phyloP scores from a whole-genome alignment of 92 coral and sea anemone genomes.

The Porites lobata region DNA sequence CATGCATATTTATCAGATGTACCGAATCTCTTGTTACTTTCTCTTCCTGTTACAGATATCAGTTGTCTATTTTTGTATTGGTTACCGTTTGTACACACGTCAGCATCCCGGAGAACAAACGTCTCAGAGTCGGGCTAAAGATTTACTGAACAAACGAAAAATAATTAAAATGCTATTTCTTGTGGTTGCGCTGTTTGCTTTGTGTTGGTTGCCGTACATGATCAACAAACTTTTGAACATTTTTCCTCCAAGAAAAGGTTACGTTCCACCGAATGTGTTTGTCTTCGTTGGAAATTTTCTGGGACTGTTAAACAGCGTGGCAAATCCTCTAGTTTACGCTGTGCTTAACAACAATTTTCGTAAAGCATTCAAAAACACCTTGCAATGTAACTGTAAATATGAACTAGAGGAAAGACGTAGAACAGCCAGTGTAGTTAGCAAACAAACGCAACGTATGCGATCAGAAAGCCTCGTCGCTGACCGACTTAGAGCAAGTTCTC shows the following conservation, averaged over 20 bases:
- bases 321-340: conserved; percentile 85
- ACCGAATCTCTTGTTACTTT: conserved; percentile 78
- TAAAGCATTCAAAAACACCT: conserved; percentile 81
- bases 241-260: conserved; percentile 70
- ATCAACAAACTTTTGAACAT: conserved; percentile 80
- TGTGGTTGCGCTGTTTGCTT: conserved; percentile 77
- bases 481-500: conserved; percentile 34
- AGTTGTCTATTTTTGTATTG: conserved; percentile 75
- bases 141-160: conserved; percentile 71
- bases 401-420: conserved; percentile 79
- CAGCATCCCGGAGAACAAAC: conserved; percentile 84
- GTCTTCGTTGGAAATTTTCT: conserved; percentile 86
- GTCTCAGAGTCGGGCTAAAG: conserved; percentile 63
- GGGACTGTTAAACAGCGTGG: conserved; percentile 82
- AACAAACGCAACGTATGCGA: conserved; percentile 32
- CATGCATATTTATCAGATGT: conserved; percentile 72
- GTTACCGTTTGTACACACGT: conserved; percentile 76
- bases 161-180: conserved; percentile 83
- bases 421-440: conserved; percentile 35
- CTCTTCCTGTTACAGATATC: conserved; percentile 84
- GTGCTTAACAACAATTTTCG: conserved; percentile 84
- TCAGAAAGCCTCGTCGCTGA: conserved; percentile 39
- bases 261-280: conserved; percentile 72
- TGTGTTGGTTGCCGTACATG: conserved; percentile 89
- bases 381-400: conserved; percentile 83